These are phyloP conservation scores for Zaprionus taronus DNA, from an alignment of 1,140 invertebrate species.

Conservation along the genomic window DNA sequence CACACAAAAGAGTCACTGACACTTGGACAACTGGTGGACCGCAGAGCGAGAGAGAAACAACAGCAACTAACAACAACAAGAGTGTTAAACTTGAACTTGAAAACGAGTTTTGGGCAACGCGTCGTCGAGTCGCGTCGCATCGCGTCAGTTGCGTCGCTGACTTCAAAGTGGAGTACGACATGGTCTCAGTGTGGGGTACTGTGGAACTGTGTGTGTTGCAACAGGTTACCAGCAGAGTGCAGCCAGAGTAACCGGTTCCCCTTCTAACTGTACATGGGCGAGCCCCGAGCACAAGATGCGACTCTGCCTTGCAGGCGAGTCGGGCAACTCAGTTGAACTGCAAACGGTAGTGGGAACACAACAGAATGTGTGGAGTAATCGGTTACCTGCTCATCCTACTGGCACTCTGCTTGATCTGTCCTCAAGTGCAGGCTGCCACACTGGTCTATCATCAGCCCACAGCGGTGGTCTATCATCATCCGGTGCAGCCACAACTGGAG, in stretches of 20 bases:
- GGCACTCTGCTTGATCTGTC: background rate
- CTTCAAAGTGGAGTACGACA: conserved; percentile 34
- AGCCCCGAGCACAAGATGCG: conserved; percentile 24
- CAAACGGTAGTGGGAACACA: conserved; percentile 33
- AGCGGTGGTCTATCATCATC: conserved; percentile 59
- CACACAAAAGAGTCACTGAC: conserved; percentile 77
- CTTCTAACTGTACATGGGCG: conserved; percentile 41
- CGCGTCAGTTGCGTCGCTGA: background rate
- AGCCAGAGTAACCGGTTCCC: conserved; percentile 38
- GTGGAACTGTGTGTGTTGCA: conserved; percentile 45
- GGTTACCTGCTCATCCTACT: conserved; percentile 15
- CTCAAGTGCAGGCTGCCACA: conserved; percentile 41
- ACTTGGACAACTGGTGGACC: conserved; percentile 53
- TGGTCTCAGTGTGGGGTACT: conserved; percentile 20
- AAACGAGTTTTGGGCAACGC: conserved; percentile 69
- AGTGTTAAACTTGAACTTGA: conserved; percentile 81
- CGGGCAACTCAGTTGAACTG: conserved; percentile 48
- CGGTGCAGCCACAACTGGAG: background rate
- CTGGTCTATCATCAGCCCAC: conserved; percentile 62
- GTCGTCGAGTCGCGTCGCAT: background rate
- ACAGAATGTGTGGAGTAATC: conserved; percentile 18
- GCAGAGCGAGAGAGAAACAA: conserved; percentile 18
- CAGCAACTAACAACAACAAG: conserved; percentile 12
- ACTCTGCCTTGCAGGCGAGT: background rate
- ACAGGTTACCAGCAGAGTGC: conserved; percentile 63